Evolutionary conservation across 2,888 invertebrate species (phyloP), one percentile per base, ranked within the genome.

Genomic region (Drosophila tanythrix): DNA sequence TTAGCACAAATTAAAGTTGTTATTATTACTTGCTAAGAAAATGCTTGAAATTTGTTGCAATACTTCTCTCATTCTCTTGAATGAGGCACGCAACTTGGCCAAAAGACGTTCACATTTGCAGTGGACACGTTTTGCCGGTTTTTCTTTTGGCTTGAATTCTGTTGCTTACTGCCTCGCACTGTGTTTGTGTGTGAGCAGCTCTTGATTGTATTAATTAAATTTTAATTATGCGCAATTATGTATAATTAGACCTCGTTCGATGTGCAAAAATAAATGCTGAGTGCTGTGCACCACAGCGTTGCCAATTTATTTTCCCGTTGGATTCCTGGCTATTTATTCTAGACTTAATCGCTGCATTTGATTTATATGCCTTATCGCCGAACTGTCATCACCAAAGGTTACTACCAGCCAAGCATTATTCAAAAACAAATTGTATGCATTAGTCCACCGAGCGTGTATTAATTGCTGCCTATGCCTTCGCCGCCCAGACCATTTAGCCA

Each of bases 151-250:
- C 61, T 74, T 67, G 13, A 60, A 70, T 77, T 77, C 78, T 70
- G 36, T 38, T 38, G 65, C 43, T 21, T 62, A 46, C 38, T 57
- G 29, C 3, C 21, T 53, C 35, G 25, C 25, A 61, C 57, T 65
- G 21, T 51, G 46, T 68, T 61, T 71, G 64, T 59, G 48, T 52
- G 70, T 56, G 68, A 53, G 64, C 88, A 75, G 57, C 71, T 86
- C 71, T 88, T 83, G 83, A 89, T 83, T 86, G 88, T 88, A 81
- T 86, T 86, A 90, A 88, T 90, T 86, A 86, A 87, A 83, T 79
- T 83, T 90, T 81, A 86, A 86, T 90, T 86, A 81, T 72, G 63
- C 73, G 76, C 75, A 88, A 86, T 86, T 86, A 83, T 79, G 77
- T 88, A 72, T 83, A 89, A 86, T 90, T 86, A 86, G 74, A 73